phyloP scores from a whole-genome alignment of 2,797 vertebrate species.

The Pelodytes ibericus region DNA sequence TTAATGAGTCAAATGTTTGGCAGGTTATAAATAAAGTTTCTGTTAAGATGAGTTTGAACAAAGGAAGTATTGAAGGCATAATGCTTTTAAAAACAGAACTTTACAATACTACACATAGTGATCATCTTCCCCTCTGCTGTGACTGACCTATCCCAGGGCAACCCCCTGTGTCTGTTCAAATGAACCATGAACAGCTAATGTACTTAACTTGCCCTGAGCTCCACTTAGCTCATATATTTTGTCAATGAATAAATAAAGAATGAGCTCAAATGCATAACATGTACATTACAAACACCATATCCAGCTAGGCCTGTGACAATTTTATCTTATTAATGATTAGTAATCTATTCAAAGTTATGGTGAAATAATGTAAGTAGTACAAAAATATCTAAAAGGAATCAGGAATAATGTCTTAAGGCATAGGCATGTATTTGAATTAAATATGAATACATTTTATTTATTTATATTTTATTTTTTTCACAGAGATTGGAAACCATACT shows the following conservation, averaged over 20 bases:
- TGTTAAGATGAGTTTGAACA: background rate
- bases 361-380: background rate
- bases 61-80: constrained; percentile 12
- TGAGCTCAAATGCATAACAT: constrained; percentile 23
- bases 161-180: constrained; percentile 42
- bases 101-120: constrained; percentile 19
- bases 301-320: constrained; percentile 24
- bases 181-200: constrained; percentile 50
- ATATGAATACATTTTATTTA: background rate
- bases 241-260: constrained; percentile 37
- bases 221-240: constrained; percentile 36
- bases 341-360: background rate
- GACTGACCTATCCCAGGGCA: constrained; percentile 34
- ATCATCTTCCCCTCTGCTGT: constrained; percentile 28
- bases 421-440: background rate
- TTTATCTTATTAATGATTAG: constrained; percentile 9
- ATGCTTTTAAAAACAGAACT: constrained; percentile 4
- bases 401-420: no score
- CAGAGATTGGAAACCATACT: no score
- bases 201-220: constrained; percentile 36
- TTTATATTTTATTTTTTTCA: no score
- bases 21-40: background rate
- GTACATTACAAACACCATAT: constrained; percentile 28
- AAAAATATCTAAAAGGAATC: no score
- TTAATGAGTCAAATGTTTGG: background rate